Evolutionary conservation across 2,888 invertebrate species (phyloP).

Genomic region (Hoplodrina ambigua): DNA sequence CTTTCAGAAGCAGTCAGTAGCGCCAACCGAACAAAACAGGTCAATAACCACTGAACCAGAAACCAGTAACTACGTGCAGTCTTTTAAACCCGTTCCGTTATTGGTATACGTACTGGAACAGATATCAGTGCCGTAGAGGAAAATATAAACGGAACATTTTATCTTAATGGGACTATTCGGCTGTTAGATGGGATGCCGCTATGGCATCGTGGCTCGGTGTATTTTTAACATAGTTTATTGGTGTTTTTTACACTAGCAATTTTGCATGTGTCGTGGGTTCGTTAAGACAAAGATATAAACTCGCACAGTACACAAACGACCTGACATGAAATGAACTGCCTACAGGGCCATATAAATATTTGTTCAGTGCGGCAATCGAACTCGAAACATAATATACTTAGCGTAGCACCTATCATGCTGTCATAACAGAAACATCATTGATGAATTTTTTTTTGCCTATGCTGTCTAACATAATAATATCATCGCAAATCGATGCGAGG

Average conservation of each 20-base stretch:
- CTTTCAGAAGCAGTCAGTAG: constrained; percentile 39
- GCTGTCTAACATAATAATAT: too few species aligned
- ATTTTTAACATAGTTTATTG: background rate
- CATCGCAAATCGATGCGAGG: too few species aligned
- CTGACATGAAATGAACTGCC: too few species aligned
- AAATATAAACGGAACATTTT: constrained; percentile 34
- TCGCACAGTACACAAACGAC: too few species aligned
- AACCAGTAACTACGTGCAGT: constrained; percentile 45
- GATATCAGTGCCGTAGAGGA: constrained; percentile 28
- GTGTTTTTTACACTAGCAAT: background rate
- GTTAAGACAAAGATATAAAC: too few species aligned
- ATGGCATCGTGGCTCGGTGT: constrained; percentile 1
- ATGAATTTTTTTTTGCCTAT: too few species aligned
- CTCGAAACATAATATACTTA: too few species aligned
- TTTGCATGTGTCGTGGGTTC: too few species aligned
- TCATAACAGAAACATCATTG: too few species aligned
- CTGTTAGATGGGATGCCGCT: background rate
- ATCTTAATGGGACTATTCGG: constrained; percentile 39
- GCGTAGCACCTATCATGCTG: too few species aligned
- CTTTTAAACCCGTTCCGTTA: constrained; percentile 41
- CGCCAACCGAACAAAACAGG: constrained; percentile 28
- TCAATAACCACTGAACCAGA: constrained; percentile 26
- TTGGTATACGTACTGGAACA: constrained; percentile 44
- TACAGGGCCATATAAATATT: too few species aligned
- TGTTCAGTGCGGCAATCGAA: too few species aligned